Conservation (phyloP, 2,888 invertebrate genomes). For the Acanthopleura granulata region DNA sequence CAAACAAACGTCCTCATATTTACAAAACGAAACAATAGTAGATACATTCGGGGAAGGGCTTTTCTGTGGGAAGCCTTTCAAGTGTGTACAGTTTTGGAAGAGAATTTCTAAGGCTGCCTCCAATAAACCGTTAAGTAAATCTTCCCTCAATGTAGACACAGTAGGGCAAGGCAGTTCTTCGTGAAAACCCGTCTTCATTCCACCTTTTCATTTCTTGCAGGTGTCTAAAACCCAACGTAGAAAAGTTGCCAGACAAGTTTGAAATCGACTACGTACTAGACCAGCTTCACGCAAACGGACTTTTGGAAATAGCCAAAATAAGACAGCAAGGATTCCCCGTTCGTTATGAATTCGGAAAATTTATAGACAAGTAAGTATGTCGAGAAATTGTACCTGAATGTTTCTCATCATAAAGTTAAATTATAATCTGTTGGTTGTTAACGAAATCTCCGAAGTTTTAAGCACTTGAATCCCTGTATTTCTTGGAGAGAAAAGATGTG, state of each 20-base stretch:
- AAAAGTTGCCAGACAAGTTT: slow-evolving; percentile 47
- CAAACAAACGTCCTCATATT: no score
- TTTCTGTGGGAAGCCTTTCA: no score
- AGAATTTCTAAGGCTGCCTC: no score
- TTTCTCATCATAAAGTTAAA: background rate
- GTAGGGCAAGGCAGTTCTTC: no score
- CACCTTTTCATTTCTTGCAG: slow-evolving; percentile 30
- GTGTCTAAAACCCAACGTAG: slow-evolving; percentile 58
- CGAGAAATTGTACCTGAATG: background rate
- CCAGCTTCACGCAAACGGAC: slow-evolving; percentile 65
- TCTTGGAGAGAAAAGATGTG: no score
- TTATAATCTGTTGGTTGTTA: background rate
- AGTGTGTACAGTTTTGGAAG: no score
- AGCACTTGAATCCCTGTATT: background rate
- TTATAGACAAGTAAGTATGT: slow-evolving; percentile 50
- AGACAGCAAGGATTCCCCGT: slow-evolving; percentile 62
- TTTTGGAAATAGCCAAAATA: slow-evolving; percentile 63
- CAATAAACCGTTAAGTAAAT: no score
- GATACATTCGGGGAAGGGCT: no score
- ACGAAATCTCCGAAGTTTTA: no score
- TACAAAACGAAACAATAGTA: no score
- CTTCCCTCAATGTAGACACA: no score
- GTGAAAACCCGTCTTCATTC: no score
- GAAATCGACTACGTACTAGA: slow-evolving; percentile 45
- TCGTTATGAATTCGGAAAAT: slow-evolving; percentile 51